A percentile compares a stretch with the other conserved stretches of the same genome.
These are phyloP conservation scores for Zosterops borbonicus DNA, from an alignment of 2,113 vertebrate genomes.

Conservation along the genomic window DNA sequence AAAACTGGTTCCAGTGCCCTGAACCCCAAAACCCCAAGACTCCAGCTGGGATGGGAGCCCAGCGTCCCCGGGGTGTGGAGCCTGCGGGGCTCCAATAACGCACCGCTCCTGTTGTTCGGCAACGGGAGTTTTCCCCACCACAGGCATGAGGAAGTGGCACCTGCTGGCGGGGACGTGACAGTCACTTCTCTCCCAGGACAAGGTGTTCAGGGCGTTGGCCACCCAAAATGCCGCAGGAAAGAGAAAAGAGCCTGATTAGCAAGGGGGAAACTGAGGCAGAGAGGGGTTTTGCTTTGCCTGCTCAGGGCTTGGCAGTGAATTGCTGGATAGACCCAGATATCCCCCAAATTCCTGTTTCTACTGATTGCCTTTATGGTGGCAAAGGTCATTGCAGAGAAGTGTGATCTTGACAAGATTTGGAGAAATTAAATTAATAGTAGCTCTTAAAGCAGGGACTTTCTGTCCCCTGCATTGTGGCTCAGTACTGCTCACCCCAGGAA, in stretches of 20 bases:
- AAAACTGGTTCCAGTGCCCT: not conserved
- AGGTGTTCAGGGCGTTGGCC: not conserved
- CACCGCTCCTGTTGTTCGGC: not conserved
- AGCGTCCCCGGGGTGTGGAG: not conserved
- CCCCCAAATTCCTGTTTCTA: not conserved
- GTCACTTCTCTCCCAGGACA: not conserved
- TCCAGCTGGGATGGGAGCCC: rapidly evolving
- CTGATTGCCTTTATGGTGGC: not conserved
- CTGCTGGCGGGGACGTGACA: not conserved
- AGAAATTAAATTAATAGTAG: not conserved
- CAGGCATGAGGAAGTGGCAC: conserved; percentile 49
- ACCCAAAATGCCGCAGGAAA: not conserved
- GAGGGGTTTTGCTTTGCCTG: not conserved
- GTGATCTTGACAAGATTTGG: not conserved
- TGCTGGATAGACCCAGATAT: not conserved
- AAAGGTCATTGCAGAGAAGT: not conserved
- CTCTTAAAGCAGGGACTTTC: not conserved
- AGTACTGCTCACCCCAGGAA: not conserved
- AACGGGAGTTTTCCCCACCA: not conserved
- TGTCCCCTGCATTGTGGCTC: not conserved
- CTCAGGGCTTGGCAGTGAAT: rapidly evolving
- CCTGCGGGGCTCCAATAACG: rapidly evolving
- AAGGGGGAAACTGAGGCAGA: not conserved
- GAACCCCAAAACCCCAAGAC: not conserved
- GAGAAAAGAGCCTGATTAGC: not conserved